These are phyloP conservation scores for Xiphophorus birchmanni DNA, from an alignment of 2,797 vertebrate genomes.

Conservation along the genomic window DNA sequence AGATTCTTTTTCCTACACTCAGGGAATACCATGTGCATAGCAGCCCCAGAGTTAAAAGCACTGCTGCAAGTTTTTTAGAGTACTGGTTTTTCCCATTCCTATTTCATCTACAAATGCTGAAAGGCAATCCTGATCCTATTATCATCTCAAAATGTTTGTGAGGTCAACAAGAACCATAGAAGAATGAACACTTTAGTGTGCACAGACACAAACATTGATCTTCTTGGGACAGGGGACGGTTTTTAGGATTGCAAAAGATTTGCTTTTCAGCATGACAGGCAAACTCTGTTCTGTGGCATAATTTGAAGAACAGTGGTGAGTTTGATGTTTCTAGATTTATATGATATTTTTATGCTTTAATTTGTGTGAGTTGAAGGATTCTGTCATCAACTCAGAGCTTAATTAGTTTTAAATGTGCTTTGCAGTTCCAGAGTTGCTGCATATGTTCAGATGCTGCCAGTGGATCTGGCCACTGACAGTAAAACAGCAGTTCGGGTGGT, in stretches of 20 bases:
- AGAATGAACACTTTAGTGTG: neutral
- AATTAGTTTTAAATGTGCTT: neutral
- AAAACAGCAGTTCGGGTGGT: neutral
- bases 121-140: neutral
- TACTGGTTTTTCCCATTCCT: neutral
- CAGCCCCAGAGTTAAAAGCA: neutral
- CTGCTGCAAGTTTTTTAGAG: neutral
- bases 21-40: neutral
- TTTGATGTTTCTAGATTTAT: slow-evolving; percentile 3
- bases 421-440: neutral
- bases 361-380: neutral
- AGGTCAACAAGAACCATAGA: neutral
- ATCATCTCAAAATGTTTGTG: neutral
- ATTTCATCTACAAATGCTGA: neutral
- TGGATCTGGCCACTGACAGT: neutral
- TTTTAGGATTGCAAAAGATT: neutral
- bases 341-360: neutral
- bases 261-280: neutral
- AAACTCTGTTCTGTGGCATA: neutral
- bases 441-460: neutral
- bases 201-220: neutral
- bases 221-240: neutral
- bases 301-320: neutral
- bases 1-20: neutral
- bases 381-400: neutral